Evolutionary conservation across 1,140 invertebrate genomes (phyloP), one percentile per base, ranked within the genome.

Genomic region (Pseudomyrmex dendroicus): DNA sequence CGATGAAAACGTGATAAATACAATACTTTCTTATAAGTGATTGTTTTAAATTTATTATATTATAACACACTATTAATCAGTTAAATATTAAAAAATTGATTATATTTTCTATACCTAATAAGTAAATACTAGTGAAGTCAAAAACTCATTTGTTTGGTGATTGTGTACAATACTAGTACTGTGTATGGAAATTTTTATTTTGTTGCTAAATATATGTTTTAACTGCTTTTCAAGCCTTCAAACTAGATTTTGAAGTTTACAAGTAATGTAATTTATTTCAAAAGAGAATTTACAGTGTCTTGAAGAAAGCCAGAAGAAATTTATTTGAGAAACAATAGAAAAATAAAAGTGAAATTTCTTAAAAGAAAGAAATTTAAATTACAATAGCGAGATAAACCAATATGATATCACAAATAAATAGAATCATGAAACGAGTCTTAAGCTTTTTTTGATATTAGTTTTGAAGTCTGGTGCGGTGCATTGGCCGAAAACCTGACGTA

Each of bases 401-500:
- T 10, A 2, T n/a, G 13, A 67, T 52, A 52, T 12, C 5, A 4
- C 62, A 22, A 48, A 7, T 1, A 12, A 46, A 17, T 35, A 25
- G 2, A 50, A 12, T 44, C 15, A 12, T 72, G 12, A 46, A 22
- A 50, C 17, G n/a, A 35, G 13, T n/a, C 44, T 78, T 48, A 20
- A 48, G 20, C 44, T 46, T 48, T 13, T 35, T 35, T 15, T 12
- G 15, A 17, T 78, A 78, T 78, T 78, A 57, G 72, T n/a, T 35
- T 70, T 61, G 25, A 78, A 80, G n/a, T 59, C 64, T 57, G 64
- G 52, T 2, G 25, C 59, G 67, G 25, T 44, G 12, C 35, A 22
- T 74, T 54, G 70, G 25, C 80, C 86, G 80, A 88, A 85, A 88
- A 88, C 66, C 77, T 78, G 86, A 87, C 83, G 76, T 73, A 76